Evolutionary conservation across 2,888 invertebrate species (phyloP), one percentile per base, ranked within the genome.

Genomic region (Xylophagus ater): DNA sequence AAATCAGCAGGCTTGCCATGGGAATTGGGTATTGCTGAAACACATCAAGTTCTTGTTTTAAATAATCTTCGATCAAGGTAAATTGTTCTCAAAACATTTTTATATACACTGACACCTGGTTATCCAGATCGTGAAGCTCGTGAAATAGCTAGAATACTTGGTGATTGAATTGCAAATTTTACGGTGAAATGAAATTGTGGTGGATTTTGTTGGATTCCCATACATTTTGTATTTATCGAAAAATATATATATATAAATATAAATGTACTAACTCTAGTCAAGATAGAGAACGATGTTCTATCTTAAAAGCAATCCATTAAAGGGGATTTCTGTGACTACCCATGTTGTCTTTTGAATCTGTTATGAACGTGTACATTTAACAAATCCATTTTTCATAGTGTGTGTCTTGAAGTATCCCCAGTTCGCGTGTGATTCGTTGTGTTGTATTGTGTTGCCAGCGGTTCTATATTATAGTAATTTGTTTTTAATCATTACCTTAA

Each of bases 1-100:
- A 98, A 98, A 69, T 78, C 83, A 48, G 97, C 98, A 28, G 98
- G 98, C 32, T 70, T 97, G 45, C 97, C 98, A 0, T 98, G 97
- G 97, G 98, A 98, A 68, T 71, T 98, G 55, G 98, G 98, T 38
- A 76, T 98, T 30, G 89, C 97, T 4, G 98, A 98, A 70, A 97
- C 97, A 4, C 98, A 98, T 67, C 98, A 98, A 68, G 90, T 92
- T 48, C 71, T 96, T 34, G 88, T 90, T 37, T 68, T 94, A 53
- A 96, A 96, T 68, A 88, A 94, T 64, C 72, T 96, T 35, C 72
- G 92, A 45, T 89, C 89, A 24, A 64, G 67, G 67, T 67, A 60
- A 62, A 59, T 55, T 51, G 47, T 53, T 54, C 52, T 49, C 47
- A 47, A 46, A 47, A 35, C 43, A 51, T 46, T 49, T 49, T 55